Evolutionary conservation across 2,113 vertebrate genomes (phyloP), one percentile per base, ranked within the genome.

Genomic region (Seriola rivoliana): DNA sequence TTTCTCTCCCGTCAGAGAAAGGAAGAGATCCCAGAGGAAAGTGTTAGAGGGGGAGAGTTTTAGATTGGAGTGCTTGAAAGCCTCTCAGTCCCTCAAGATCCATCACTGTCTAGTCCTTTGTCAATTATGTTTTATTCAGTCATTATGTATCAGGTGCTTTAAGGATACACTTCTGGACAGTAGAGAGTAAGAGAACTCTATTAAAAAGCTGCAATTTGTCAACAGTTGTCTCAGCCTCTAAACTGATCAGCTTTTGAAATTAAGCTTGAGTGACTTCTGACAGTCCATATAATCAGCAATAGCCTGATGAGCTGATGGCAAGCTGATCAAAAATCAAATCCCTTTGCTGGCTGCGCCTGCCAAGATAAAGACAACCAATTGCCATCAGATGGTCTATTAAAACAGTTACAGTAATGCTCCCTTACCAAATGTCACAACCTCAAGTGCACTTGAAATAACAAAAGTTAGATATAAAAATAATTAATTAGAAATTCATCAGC

Each of bases 51-150:
- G 78, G 76, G 52, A 72, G 64, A 73, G 59, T 69, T 81, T 73
- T 64, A 29, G n/a, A 81, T 63, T 8, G 1, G 71, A 89, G 86
- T 84, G 87, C 80, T 84, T 85, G 65, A 92, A 87, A 92, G 84
- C 86, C 67, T 64, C 54, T 36, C 12, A 59, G 21, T 75, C 84
- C 75, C 89, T 60, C 32, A 59, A 62, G 85, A 81, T 87, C 68
- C 63, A 87, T 91, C 81, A 65, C 8, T 75, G 80, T 81, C 58
- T 85, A 66, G 44, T 78, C 71, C 50, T 21, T 52, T 48, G 25
- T 74, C 74, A 89, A 65, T 92, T 84, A 79, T 50, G 57, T 82
- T 84, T 88, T 89, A 85, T 85, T 77, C 40, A 71, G 58, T 70
- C 42, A 16, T 77, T 86, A 74, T 83, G 57, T 62, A 78, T 69